These are phyloP conservation scores for Serinus canaria DNA, from an alignment of 2,113 vertebrate species.

Conservation along the genomic window DNA sequence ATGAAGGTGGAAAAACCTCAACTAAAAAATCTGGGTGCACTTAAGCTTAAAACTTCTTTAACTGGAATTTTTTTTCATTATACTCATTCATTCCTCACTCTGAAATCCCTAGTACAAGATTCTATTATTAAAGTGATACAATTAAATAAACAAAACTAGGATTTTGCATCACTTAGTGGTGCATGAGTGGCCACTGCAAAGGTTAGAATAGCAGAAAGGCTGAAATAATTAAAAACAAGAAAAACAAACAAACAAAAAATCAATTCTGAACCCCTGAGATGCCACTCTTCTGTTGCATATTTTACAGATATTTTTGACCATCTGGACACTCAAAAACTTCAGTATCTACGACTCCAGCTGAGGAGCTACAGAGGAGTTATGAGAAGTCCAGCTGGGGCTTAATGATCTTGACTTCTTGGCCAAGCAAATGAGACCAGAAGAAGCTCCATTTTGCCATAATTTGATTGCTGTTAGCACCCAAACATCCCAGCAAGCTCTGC, in stretches of 20 bases:
- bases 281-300: background rate
- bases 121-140: background rate
- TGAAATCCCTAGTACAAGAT: background rate
- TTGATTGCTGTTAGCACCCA: background rate
- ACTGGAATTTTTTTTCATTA: background rate
- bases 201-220: background rate
- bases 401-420: background rate
- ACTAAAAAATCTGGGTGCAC: background rate
- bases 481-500: background rate
- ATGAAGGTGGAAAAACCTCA: background rate
- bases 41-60: background rate
- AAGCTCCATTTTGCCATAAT: background rate
- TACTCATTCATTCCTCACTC: background rate
- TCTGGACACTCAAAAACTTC: background rate
- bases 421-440: background rate
- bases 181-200: background rate
- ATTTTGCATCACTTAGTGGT: background rate
- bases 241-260: background rate
- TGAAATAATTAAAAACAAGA: background rate
- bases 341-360: background rate
- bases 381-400: background rate
- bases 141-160: background rate
- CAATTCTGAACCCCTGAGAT: background rate
- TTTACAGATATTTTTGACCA: background rate
- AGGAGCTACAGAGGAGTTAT: background rate